Percentiles rank a stretch among this genome's conserved stretches.
Conservation (phyloP, 1,140 invertebrate genomes). For the Mya arenaria region DNA sequence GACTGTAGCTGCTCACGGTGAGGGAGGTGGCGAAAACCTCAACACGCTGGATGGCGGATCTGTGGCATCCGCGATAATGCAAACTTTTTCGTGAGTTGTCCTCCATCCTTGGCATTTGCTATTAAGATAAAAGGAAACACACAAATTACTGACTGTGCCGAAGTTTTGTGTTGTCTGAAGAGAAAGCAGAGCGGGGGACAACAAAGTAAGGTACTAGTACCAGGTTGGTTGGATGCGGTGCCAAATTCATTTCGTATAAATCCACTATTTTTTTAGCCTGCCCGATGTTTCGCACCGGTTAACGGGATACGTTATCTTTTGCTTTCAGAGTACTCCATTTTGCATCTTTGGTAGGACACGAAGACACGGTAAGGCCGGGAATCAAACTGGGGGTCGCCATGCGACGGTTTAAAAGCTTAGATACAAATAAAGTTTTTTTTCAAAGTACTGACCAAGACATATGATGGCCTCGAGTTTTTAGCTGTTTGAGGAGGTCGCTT, state of each 20-base stretch:
- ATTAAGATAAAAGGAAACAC: too few species aligned
- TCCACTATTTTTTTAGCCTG: background rate
- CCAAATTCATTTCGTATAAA: background rate
- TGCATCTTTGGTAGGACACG: background rate
- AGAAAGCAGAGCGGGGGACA: background rate
- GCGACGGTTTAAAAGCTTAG: background rate
- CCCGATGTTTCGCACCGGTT: background rate
- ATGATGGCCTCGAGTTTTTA: background rate
- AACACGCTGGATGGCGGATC: background rate
- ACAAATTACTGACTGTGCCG: too few species aligned
- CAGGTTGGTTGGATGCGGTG: background rate
- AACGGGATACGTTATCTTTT: background rate
- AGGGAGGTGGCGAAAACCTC: constrained; percentile 35
- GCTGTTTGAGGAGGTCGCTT: background rate
- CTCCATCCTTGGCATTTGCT: constrained; percentile 23
- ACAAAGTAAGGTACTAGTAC: background rate
- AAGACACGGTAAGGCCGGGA: background rate
- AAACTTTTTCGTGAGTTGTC: background rate
- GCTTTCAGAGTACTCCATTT: background rate
- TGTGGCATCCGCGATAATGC: background rate
- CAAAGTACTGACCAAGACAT: background rate
- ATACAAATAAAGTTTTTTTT: too few species aligned
- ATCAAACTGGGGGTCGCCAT: background rate
- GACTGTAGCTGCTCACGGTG: constrained; percentile 32
- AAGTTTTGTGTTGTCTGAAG: too few species aligned